Percentiles rank a stretch among this genome's conserved stretches.
Conservation (phyloP, 2,888 invertebrate species). For the Hyles lineata region DNA sequence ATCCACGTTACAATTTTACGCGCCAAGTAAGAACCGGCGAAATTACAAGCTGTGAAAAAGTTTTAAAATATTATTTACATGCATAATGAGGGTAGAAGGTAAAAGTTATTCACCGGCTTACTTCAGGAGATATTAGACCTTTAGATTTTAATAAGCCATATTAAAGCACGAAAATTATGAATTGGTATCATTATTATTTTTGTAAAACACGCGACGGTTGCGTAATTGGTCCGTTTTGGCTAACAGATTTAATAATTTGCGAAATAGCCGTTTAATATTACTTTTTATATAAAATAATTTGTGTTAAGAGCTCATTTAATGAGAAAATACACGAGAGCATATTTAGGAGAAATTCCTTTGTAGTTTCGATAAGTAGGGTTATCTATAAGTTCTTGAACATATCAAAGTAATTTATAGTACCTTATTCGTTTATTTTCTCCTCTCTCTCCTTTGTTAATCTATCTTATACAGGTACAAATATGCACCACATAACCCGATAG, state of each 20-base stretch:
- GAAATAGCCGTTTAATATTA: background rate
- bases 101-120: slow-evolving; percentile 19
- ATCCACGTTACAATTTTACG: slow-evolving; percentile 35
- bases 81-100: slow-evolving; percentile 41
- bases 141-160: slow-evolving; percentile 19
- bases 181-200: slow-evolving; percentile 19
- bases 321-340: background rate
- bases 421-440: background rate
- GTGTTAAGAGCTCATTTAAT: slow-evolving; percentile 2
- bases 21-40: slow-evolving; percentile 29
- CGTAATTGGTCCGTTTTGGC: slow-evolving; percentile 24
- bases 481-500: no score
- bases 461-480: no score
- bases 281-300: slow-evolving; percentile 24
- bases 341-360: background rate
- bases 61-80: slow-evolving; percentile 44
- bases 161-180: slow-evolving; percentile 21
- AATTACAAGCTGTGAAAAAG: slow-evolving; percentile 34
- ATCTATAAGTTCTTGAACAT: background rate
- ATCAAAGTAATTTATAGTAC: background rate
- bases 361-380: background rate
- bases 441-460: background rate
- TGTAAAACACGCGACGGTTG: background rate
- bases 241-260: slow-evolving; percentile 24
- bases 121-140: background rate